phyloP scores from a whole-genome alignment of 2,797 vertebrate genomes.

The Gastrophryne carolinensis region DNA sequence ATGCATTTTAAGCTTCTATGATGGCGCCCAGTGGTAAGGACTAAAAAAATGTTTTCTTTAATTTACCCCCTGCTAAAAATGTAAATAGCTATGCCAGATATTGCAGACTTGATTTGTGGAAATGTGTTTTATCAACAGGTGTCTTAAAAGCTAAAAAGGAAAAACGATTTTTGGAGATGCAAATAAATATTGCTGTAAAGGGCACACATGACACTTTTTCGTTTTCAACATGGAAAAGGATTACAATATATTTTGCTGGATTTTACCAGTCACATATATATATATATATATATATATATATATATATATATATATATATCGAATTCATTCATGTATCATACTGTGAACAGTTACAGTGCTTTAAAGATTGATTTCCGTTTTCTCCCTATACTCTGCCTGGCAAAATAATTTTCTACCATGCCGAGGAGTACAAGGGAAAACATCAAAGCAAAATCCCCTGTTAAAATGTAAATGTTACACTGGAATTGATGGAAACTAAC shows the following conservation, averaged over 20 bases:
- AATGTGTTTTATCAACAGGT: slow-evolving; percentile 47
- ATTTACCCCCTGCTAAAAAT: slow-evolving; percentile 49
- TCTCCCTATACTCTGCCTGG: neutral
- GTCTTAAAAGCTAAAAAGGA: slow-evolving; percentile 25
- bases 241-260: slow-evolving; percentile 13
- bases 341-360: slow-evolving; percentile 34
- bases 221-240: neutral
- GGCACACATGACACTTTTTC: slow-evolving; percentile 16
- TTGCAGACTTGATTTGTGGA: slow-evolving; percentile 40
- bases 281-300: neutral
- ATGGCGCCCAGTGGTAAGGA: neutral
- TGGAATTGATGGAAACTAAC: slow-evolving; percentile 7
- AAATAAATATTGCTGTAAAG: slow-evolving; percentile 8
- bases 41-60: slow-evolving; percentile 36
- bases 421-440: slow-evolving; percentile 18
- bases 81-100: slow-evolving; percentile 51
- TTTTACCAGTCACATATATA: slow-evolving; percentile 14
- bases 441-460: slow-evolving; percentile 34
- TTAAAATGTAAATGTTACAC: slow-evolving; percentile 36
- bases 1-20: slow-evolving; percentile 7
- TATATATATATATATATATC: slow-evolving; percentile 5
- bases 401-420: slow-evolving; percentile 29
- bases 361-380: slow-evolving; percentile 33
- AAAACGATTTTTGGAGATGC: neutral
- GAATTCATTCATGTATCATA: slow-evolving; percentile 22